Conservation (phyloP, 2,888 invertebrate genomes). For the Cheilosia soror region DNA sequence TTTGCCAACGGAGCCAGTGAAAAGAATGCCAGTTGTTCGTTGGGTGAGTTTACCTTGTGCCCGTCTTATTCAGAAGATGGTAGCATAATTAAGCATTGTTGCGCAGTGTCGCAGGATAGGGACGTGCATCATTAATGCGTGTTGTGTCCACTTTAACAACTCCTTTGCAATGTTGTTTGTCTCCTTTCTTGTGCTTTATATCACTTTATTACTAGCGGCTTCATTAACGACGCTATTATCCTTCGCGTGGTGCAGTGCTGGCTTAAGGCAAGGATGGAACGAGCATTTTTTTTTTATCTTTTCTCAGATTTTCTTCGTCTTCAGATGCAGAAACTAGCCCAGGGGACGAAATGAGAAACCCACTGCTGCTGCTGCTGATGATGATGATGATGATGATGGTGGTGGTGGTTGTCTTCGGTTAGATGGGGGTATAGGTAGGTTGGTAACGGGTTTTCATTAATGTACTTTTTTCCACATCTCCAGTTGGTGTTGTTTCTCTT, state of each 20-base stretch:
- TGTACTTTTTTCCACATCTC: constrained; percentile 26
- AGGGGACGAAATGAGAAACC: not conserved
- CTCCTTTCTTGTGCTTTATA: not conserved
- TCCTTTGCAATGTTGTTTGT: constrained; percentile 12
- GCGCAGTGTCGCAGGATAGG: constrained; percentile 16
- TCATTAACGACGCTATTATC: constrained; percentile 60
- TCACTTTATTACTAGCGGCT: constrained; percentile 39
- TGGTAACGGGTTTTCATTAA: constrained; percentile 40
- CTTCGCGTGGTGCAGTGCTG: constrained; percentile 29
- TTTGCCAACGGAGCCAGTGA: too few species aligned
- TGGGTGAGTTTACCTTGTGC: constrained; percentile 24
- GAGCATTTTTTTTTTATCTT: constrained; percentile 39
- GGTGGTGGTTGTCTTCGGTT: constrained; percentile 4
- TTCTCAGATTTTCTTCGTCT: constrained; percentile 33
- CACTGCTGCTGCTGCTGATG: constrained; percentile 35
- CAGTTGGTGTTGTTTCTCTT: constrained; percentile 17
- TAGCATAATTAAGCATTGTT: constrained; percentile 46
- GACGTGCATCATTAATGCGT: constrained; percentile 58
- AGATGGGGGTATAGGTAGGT: not conserved
- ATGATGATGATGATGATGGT: constrained; percentile 7
- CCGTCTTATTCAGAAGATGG: constrained; percentile 1
- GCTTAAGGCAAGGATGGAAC: constrained; percentile 53
- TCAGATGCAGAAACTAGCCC: constrained; percentile 38
- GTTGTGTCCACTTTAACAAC: constrained; percentile 58
- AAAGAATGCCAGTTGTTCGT: not conserved